A percentile compares a stretch with the other conserved stretches of the same genome.
Evolutionary conservation across 1,140 invertebrate genomes (phyloP).

Genomic region (Papilio glaucus): DNA sequence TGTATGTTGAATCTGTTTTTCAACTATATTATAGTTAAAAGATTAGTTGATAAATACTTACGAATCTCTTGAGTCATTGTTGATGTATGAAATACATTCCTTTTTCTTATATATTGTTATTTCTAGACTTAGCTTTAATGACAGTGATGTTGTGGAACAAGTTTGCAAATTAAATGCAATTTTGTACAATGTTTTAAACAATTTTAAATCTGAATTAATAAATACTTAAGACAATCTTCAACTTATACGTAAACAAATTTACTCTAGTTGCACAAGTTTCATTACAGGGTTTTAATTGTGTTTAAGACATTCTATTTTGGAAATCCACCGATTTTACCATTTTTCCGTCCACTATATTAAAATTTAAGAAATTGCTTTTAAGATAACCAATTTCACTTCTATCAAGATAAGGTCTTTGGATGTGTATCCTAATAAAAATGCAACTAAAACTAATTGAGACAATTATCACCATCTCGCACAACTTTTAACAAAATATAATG

Average conservation of each 20-base stretch:
- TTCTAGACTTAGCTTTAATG: constrained; percentile 54
- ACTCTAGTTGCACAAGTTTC: constrained; percentile 7
- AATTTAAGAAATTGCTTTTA: neutral
- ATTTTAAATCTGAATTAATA: constrained; percentile 1
- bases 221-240: neutral
- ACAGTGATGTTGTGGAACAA: constrained; percentile 39
- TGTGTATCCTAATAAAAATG: too few relatives aligned
- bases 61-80: constrained; percentile 50
- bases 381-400: neutral
- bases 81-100: constrained; percentile 68
- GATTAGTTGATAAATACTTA: constrained; percentile 43
- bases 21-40: constrained; percentile 37
- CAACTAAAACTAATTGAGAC: too few relatives aligned
- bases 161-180: constrained; percentile 13
- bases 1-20: constrained; percentile 19
- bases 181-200: neutral
- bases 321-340: constrained; percentile 28
- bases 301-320: constrained; percentile 22
- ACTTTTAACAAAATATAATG: neutral
- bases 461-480: too few relatives aligned
- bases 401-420: neutral
- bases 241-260: neutral
- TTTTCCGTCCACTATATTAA: constrained; percentile 26
- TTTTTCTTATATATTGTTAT: constrained; percentile 41
- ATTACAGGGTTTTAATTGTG: neutral